Evolutionary conservation across 37 sponge, comb jelly and placozoan species (phyloP).

Genomic region (Dysidea cf. avara): DNA sequence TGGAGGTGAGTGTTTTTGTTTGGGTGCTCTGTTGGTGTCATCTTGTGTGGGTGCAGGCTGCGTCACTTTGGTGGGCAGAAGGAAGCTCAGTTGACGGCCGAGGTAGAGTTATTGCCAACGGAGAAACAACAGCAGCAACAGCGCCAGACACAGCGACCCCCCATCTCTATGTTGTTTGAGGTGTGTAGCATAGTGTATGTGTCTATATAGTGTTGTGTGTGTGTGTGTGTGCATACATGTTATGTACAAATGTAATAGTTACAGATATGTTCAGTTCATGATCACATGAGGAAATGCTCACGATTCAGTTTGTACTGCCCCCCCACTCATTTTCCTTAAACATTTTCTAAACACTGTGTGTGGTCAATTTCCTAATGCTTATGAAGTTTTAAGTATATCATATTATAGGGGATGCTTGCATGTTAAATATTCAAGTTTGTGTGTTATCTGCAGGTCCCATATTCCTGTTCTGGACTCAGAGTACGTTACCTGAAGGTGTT

Average conservation of each 20-base stretch:
- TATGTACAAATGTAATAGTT: too few relatives aligned
- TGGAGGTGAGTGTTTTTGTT: conserved; percentile 77
- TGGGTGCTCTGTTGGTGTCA: background rate
- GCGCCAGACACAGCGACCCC: conserved; percentile 63
- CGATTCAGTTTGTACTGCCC: background rate
- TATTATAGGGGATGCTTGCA: too few relatives aligned
- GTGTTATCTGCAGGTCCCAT: conserved; percentile 76
- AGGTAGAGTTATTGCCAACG: conserved; percentile 77
- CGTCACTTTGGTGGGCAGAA: conserved; percentile 81
- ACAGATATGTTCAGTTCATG: too few relatives aligned
- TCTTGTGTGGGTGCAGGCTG: conserved; percentile 54
- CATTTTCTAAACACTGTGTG: background rate
- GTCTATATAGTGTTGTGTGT: too few relatives aligned
- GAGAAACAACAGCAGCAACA: conserved; percentile 23
- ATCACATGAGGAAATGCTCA: too few relatives aligned
- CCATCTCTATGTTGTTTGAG: conserved; percentile 98
- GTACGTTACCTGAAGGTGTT: conserved; percentile 97
- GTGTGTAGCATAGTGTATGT: conserved; percentile 23
- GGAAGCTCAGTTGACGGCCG: conserved; percentile 87
- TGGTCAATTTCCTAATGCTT: too few relatives aligned
- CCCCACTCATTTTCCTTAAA: background rate
- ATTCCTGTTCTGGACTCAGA: conserved; percentile 92
- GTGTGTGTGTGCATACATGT: background rate
- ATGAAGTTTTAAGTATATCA: too few relatives aligned
- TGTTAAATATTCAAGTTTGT: too few relatives aligned